phyloP scores from a whole-genome alignment of 2,888 invertebrate genomes.

The Antitype chi region DNA sequence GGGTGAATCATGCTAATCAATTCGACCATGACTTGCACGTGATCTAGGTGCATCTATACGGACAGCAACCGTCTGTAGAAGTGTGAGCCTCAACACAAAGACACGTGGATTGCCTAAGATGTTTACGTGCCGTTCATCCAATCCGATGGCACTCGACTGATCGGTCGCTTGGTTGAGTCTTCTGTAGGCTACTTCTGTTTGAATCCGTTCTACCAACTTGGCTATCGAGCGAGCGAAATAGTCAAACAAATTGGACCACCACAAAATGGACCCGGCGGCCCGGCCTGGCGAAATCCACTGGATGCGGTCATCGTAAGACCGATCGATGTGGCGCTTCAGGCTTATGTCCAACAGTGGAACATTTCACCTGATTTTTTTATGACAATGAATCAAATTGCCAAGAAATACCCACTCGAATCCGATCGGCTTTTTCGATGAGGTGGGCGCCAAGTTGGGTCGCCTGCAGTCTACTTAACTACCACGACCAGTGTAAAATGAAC shows the following conservation, averaged over 20 bases:
- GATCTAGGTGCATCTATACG: constrained; percentile 15
- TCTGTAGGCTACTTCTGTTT: no score
- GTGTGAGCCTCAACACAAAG: neutral
- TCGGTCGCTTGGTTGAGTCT: no score
- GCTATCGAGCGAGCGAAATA: no score
- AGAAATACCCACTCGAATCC: neutral
- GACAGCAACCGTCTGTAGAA: neutral
- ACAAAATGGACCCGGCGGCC: no score
- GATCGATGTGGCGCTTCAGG: neutral
- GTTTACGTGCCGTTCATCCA: neutral
- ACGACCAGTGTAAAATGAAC: neutral
- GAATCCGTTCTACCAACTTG: no score
- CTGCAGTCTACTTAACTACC: constrained; percentile 11
- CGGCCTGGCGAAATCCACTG: neutral
- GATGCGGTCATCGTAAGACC: neutral
- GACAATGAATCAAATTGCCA: neutral
- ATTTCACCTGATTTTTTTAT: neutral
- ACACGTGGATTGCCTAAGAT: neutral
- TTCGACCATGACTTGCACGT: constrained; percentile 33
- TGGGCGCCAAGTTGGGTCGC: neutral
- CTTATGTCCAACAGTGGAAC: neutral
- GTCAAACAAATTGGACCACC: neutral
- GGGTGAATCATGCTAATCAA: constrained; percentile 42
- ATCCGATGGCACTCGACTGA: neutral
- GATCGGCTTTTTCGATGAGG: neutral